phyloP scores from a whole-genome alignment of 2,797 vertebrate genomes.

The Paratrypauchen microcephalus region DNA sequence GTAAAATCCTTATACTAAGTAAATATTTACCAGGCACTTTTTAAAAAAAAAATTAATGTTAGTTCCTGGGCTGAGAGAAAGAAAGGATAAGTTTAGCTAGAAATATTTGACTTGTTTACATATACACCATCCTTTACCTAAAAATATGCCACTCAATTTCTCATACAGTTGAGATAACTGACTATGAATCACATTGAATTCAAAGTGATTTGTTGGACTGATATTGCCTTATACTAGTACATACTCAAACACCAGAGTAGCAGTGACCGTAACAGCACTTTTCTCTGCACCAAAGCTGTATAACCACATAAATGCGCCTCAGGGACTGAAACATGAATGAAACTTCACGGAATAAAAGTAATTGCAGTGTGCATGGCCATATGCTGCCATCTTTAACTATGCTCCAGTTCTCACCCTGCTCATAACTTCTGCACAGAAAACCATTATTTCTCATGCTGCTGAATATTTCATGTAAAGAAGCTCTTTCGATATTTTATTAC shows the following conservation, averaged over 20 bases:
- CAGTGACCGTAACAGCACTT: background rate
- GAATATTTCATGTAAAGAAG: slow-evolving; percentile 37
- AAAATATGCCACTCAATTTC: no score
- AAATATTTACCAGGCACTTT: background rate
- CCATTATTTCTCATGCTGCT: slow-evolving; percentile 16
- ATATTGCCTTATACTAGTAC: no score
- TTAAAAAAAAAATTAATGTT: background rate
- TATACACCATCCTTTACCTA: no score
- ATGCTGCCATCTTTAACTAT: slow-evolving; percentile 25
- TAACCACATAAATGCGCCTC: background rate
- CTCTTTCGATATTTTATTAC: slow-evolving; percentile 4
- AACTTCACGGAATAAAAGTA: slow-evolving; percentile 17
- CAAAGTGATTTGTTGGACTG: no score
- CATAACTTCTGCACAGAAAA: slow-evolving; percentile 20
- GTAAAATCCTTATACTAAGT: no score
- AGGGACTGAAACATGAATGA: slow-evolving; percentile 14
- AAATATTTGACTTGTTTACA: no score
- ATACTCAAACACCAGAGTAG: background rate
- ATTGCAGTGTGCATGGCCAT: slow-evolving; percentile 13
- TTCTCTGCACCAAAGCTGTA: slow-evolving; percentile 7
- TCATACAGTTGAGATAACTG: no score
- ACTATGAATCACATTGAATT: no score
- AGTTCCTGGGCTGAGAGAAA: background rate
- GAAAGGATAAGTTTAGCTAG: background rate
- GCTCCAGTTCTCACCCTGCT: slow-evolving; percentile 35